phyloP scores from a whole-genome alignment of 2,113 vertebrate genomes.

The Myrmophylax atrothorax region DNA sequence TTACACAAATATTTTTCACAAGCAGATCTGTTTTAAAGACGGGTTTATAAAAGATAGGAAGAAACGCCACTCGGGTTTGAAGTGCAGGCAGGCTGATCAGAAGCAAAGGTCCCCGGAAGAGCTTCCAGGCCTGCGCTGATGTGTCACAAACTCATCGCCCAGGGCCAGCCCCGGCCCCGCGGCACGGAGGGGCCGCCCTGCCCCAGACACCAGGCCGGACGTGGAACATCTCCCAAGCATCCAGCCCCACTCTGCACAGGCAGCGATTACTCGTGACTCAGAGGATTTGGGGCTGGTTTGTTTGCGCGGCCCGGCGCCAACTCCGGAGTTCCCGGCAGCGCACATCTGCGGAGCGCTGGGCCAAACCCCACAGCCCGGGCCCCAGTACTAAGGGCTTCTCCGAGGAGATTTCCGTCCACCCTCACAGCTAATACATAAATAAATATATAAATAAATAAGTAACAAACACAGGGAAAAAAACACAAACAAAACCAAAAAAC shows the following conservation, averaged over 20 bases:
- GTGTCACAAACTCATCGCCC: neutral
- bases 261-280: conserved; percentile 16
- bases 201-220: neutral
- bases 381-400: neutral
- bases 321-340: conserved; percentile 28
- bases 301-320: conserved; percentile 26
- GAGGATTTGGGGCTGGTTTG: conserved; percentile 6
- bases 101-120: neutral
- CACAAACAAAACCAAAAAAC: neutral
- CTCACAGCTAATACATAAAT: neutral
- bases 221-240: neutral
- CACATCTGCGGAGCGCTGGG: neutral
- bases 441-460: neutral
- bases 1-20: neutral
- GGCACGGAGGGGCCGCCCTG: neutral
- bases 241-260: neutral
- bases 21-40: neutral
- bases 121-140: conserved; percentile 9
- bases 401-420: neutral
- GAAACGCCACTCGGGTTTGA: neutral
- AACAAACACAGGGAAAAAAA: neutral
- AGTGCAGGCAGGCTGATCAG: neutral
- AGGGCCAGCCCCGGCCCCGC: neutral
- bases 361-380: neutral
- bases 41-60: neutral